phyloP scores from a whole-genome alignment of 2,113 vertebrate genomes.

The Ciconia stormi region DNA sequence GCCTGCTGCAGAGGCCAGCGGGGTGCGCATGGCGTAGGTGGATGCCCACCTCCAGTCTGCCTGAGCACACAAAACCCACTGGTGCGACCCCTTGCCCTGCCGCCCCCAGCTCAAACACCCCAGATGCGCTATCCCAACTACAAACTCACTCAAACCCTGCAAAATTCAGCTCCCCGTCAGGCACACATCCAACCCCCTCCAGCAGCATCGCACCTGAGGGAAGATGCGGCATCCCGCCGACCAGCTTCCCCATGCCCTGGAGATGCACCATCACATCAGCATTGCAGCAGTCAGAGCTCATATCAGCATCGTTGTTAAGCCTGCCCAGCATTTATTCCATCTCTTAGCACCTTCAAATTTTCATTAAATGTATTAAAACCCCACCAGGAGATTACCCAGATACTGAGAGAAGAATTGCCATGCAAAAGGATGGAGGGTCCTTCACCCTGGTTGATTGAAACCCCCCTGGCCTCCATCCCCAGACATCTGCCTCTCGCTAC shows the following conservation, averaged over 20 bases:
- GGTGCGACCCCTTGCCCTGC: fast-evolving
- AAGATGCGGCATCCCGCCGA: neutral
- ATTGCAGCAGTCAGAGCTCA: fast-evolving
- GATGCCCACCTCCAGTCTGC: neutral
- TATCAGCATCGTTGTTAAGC: neutral
- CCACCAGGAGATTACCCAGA: neutral
- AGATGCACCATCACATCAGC: neutral
- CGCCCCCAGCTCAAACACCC: fast-evolving
- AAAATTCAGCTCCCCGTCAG: neutral
- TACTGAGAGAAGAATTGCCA: neutral
- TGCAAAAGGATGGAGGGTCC: neutral
- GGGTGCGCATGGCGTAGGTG: fast-evolving
- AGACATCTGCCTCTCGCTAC: neutral
- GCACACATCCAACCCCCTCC: neutral
- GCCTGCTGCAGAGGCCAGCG: neutral
- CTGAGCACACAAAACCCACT: neutral
- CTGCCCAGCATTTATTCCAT: neutral
- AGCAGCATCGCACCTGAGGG: neutral
- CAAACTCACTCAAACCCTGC: neutral
- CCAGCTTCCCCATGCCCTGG: neutral
- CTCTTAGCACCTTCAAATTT: neutral
- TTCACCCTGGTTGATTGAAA: neutral
- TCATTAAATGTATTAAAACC: neutral
- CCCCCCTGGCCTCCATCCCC: neutral
- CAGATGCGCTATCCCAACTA: neutral